Evolutionary conservation across 92 coral and sea anemone genomes (phyloP).

Genomic region (Porites evermanni): DNA sequence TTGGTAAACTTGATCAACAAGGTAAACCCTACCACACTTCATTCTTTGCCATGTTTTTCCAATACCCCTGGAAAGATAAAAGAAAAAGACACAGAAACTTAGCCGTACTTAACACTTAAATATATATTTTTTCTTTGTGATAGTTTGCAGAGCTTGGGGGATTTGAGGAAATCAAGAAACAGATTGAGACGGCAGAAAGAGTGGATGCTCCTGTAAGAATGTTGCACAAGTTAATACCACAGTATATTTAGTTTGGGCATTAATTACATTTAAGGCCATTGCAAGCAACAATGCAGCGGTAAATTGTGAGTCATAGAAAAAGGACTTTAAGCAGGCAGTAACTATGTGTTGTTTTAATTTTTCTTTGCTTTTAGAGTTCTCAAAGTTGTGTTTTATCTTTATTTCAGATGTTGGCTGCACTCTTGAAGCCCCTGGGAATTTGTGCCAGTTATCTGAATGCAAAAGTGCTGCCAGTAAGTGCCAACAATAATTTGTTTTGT

Average conservation of each 20-base stretch:
- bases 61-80: too few species aligned
- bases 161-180: slow-evolving; percentile 78
- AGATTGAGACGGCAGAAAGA: slow-evolving; percentile 79
- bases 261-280: too few species aligned
- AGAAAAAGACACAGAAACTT: not conserved
- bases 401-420: slow-evolving; percentile 82
- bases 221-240: not conserved
- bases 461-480: slow-evolving; percentile 82
- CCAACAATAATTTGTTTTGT: not conserved
- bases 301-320: too few species aligned
- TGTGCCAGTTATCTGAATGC: slow-evolving; percentile 90
- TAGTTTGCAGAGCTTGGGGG: slow-evolving; percentile 91
- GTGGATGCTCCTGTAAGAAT: slow-evolving; percentile 86
- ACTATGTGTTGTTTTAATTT: not conserved
- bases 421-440: slow-evolving; percentile 84
- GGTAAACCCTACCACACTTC: slow-evolving; percentile 25
- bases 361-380: not conserved
- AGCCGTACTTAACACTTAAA: too few species aligned
- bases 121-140: not conserved
- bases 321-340: not conserved
- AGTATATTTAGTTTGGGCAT: too few species aligned
- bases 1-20: slow-evolving; percentile 79
- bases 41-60: not conserved
- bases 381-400: not conserved
- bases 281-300: too few species aligned